phyloP scores from a whole-genome alignment of 2,888 invertebrate species.

The Hoplodrina ambigua region DNA sequence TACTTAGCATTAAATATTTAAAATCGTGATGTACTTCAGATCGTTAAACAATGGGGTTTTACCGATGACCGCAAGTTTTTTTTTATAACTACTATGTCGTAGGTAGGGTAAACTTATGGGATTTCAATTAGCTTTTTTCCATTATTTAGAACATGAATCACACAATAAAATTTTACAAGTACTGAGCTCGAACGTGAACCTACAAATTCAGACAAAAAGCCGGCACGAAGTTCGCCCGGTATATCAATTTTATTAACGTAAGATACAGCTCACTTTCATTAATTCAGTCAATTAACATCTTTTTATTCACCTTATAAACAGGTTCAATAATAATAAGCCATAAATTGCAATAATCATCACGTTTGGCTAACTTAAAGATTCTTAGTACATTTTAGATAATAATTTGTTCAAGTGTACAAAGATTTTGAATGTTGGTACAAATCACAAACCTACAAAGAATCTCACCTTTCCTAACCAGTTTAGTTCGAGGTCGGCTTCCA shows the following conservation, averaged over 20 bases:
- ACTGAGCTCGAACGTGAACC: not conserved
- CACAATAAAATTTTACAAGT: not conserved
- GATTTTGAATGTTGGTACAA: not conserved
- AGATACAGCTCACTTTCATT: not conserved
- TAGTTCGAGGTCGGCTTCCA: not conserved
- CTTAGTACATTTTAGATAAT: not conserved
- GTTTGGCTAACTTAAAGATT: not conserved
- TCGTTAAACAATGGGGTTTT: constrained; percentile 52
- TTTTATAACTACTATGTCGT: constrained; percentile 4
- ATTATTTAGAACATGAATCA: not conserved
- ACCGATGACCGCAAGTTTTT: constrained; percentile 20
- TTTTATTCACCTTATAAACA: not conserved
- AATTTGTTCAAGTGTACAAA: not conserved
- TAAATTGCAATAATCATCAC: constrained; percentile 4
- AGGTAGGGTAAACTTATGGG: constrained; percentile 10
- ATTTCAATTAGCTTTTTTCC: constrained; percentile 19
- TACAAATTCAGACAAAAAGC: not conserved
- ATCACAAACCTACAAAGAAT: not conserved
- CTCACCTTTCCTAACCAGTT: too few species aligned
- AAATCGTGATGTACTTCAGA: constrained; percentile 45
- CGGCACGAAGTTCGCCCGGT: not conserved
- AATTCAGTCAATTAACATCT: not conserved
- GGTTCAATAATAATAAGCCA: not conserved
- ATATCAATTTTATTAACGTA: not conserved
- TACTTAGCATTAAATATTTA: constrained; percentile 20